A percentile compares a stretch with the other conserved stretches of the same genome.
Conservation (phyloP, 2,797 vertebrate species). For the Mallotus villosus region DNA sequence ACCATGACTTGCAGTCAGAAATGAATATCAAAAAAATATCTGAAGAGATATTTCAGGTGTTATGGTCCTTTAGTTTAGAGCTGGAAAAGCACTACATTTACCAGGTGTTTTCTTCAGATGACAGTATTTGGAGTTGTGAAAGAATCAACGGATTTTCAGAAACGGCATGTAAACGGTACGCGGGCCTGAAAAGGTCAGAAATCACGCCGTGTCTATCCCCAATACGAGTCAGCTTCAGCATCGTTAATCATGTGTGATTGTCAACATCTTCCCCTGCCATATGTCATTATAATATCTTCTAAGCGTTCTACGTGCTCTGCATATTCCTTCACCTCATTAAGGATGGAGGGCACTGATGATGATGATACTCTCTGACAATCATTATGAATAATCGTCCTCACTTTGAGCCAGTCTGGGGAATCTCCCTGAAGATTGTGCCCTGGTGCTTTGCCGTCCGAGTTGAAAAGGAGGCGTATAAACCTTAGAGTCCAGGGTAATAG, state of each 20-base stretch:
- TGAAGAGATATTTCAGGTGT: too few relatives aligned
- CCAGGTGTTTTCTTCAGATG: too few relatives aligned
- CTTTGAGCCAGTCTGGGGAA: conserved; percentile 2
- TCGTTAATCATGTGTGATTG: conserved; percentile 34
- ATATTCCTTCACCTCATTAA: conserved; percentile 49
- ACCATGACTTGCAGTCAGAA: too few relatives aligned
- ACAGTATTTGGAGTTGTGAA: background rate
- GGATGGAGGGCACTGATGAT: conserved; percentile 8
- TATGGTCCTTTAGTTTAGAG: too few relatives aligned
- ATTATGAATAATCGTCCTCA: conserved; percentile 35
- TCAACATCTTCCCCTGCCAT: conserved; percentile 44
- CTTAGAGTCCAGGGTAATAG: too few relatives aligned
- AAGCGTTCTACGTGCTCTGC: conserved; percentile 13
- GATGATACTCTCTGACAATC: conserved; percentile 38
- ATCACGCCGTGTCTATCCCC: conserved; percentile 25
- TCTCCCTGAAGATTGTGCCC: conserved; percentile 18
- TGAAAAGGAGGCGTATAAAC: too few relatives aligned
- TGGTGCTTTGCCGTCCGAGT: background rate
- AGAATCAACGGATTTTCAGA: background rate
- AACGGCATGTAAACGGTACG: background rate
- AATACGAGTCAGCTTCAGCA: conserved; percentile 7
- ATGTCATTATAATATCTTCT: conserved; percentile 12
- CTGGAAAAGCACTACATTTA: too few relatives aligned
- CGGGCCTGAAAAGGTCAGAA: conserved; percentile 10
- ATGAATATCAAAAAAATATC: too few relatives aligned